These are phyloP conservation scores for Caenorhabditis panamensis DNA, from an alignment of 2,888 invertebrate species.

Conservation along the genomic window DNA sequence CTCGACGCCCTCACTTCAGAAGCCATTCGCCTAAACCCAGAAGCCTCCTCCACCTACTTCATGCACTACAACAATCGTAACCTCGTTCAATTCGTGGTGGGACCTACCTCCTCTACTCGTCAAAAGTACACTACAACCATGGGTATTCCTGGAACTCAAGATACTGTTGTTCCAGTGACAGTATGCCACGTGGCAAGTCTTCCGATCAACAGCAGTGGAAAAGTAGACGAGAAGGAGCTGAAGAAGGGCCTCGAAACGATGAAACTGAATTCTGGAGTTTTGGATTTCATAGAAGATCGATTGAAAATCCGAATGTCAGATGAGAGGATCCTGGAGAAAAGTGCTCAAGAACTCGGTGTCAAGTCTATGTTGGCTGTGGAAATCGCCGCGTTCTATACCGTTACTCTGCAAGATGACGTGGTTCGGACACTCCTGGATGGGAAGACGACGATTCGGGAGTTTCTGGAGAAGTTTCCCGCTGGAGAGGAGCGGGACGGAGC, in stretches of 20 bases:
- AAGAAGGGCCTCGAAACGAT: neutral
- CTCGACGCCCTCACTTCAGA: constrained; percentile 25
- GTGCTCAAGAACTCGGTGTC: constrained; percentile 27
- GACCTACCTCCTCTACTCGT: neutral
- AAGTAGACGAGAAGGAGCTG: constrained; percentile 43
- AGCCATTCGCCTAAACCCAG: neutral
- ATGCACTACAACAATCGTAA: constrained; percentile 16
- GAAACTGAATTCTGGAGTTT: neutral
- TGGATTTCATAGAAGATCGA: neutral
- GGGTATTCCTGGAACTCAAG: neutral
- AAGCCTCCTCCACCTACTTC: constrained; percentile 2
- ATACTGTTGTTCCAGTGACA: neutral
- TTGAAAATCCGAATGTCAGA: constrained; percentile 2
- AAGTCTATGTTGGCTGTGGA: constrained; percentile 40
- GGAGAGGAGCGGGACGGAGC: neutral
- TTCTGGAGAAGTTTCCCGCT: constrained; percentile 7
- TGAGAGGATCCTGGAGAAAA: neutral
- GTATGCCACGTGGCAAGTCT: constrained; percentile 11
- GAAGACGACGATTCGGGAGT: constrained; percentile 18
- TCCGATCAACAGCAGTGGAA: constrained; percentile 48
- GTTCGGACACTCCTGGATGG: constrained; percentile 26
- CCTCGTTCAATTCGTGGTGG: constrained; percentile 24
- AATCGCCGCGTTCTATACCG: constrained; percentile 11
- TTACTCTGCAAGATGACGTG: constrained; percentile 8
- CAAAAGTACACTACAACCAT: neutral